Base-by-base conservation (phyloP, 2,888 invertebrate species). In the Machimus rusticus region DNA sequence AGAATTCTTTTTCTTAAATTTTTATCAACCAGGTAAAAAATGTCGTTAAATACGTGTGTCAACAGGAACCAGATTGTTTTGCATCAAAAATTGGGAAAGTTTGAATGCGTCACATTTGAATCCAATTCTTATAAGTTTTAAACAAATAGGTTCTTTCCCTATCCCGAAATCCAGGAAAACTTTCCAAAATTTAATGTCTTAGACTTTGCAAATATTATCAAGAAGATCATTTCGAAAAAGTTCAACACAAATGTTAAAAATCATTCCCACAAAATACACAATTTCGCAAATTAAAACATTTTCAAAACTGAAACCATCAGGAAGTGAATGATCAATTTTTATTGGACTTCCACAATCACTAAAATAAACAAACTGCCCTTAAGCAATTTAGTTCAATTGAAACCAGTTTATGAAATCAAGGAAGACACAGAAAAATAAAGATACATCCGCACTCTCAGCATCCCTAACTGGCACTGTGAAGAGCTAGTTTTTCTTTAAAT, bases 61-160 rank as follows among this genome's bases (percentile, higher is more conserved):
- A 84, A 84, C 82, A 84, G 82, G 82, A 84, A 84, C 66, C 66
- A 66, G n/a, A 84, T 23, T 66, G 57, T 84, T 84, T 84, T 43
- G 57, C 43, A 79, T 19, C 34, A 84, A 84, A 84, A 84, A 46
- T 84, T 84, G 57, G 82, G 82, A 84, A 84, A 84, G 82, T 66
- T 66, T 84, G 19, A 31, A 37, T 84, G 82, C 82, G 82, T 84
- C 82, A 84, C 28, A 23, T 23, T 66, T 19, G 66, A 8, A 4
- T 12, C 19, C 28, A 66, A 28, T 19, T 66, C 23, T 57, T 23
- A 23, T 14, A 23, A 57, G 1, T 57, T 23, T 12, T 23, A 66
- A 66, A 23, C 8, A 66, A 66, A 23, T 19, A 23, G 23, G 66
- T 66, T 66, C 5, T 66, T 66, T 23, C 66, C 57, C 57, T 57